phyloP scores from a whole-genome alignment of 2,888 invertebrate species.

The Morpho achilles region DNA sequence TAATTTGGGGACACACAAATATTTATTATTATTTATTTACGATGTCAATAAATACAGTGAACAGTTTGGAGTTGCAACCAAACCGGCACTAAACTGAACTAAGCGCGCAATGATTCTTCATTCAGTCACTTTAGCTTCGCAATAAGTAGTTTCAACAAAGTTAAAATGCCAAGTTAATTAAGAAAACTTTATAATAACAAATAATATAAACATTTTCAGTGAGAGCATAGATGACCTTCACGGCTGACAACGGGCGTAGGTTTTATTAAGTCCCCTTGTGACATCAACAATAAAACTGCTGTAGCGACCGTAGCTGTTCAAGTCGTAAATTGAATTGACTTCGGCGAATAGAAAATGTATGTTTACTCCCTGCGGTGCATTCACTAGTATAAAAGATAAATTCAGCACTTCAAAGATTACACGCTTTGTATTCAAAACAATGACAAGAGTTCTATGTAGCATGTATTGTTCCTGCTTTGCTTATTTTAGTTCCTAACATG shows the following conservation, averaged over 20 bases:
- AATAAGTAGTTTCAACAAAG: no score
- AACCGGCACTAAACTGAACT: no score
- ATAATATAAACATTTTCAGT: neutral
- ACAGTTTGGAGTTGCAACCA: no score
- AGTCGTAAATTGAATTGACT: conserved; percentile 12
- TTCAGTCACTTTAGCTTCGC: no score
- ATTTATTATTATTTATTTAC: no score
- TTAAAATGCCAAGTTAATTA: no score
- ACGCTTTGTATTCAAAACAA: neutral
- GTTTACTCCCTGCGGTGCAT: conserved; percentile 15
- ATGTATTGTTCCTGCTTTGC: neutral
- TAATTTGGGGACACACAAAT: no score
- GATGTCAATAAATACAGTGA: no score
- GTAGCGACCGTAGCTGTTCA: conserved; percentile 39
- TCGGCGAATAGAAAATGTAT: conserved; percentile 18
- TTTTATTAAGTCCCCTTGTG: conserved; percentile 7
- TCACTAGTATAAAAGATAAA: conserved; percentile 12
- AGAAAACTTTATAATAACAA: no score
- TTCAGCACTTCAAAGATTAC: conserved; percentile 5
- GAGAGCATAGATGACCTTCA: neutral
- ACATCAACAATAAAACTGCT: conserved; percentile 48
- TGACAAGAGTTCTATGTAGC: neutral
- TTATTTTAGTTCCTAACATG: no score
- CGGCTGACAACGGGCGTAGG: neutral
- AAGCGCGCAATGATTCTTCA: no score